Conservation (phyloP, 1,140 invertebrate genomes). For the Sinonovacula constricta region DNA sequence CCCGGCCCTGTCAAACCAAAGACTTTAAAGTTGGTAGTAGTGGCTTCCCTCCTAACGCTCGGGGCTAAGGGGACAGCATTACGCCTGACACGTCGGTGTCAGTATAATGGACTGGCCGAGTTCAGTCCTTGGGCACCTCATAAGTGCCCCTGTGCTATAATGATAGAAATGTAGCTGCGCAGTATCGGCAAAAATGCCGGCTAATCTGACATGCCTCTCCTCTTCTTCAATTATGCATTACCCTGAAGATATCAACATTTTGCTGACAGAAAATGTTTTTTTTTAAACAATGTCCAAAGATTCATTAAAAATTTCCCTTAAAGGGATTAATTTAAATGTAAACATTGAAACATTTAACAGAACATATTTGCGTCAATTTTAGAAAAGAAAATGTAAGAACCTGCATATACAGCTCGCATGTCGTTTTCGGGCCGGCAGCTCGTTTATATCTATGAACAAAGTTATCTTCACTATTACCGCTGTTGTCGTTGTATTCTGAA, state of each 20-base stretch:
- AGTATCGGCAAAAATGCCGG: too few species aligned
- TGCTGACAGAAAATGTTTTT: not conserved
- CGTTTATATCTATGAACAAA: constrained; percentile 82
- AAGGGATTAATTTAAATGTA: not conserved
- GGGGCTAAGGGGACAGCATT: too few species aligned
- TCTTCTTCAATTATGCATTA: not conserved
- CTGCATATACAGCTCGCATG: constrained; percentile 92
- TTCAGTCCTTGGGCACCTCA: too few species aligned
- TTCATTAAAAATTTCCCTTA: too few species aligned
- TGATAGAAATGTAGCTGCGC: too few species aligned
- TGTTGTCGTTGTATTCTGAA: not conserved
- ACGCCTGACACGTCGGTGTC: too few species aligned
- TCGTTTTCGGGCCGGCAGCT: constrained; percentile 86
- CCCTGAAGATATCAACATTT: not conserved
- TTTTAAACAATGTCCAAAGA: not conserved
- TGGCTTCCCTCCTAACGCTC: too few species aligned
- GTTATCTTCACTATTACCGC: not conserved
- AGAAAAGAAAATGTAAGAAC: not conserved
- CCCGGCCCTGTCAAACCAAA: too few species aligned
- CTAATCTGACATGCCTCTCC: not conserved
- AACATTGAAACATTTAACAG: not conserved
- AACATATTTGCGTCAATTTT: not conserved
- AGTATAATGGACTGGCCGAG: too few species aligned
- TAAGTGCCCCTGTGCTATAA: too few species aligned
- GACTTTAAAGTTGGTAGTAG: too few species aligned